phyloP scores from a whole-genome alignment of 2,888 invertebrate species.

The Tubiluchus corallicola region DNA sequence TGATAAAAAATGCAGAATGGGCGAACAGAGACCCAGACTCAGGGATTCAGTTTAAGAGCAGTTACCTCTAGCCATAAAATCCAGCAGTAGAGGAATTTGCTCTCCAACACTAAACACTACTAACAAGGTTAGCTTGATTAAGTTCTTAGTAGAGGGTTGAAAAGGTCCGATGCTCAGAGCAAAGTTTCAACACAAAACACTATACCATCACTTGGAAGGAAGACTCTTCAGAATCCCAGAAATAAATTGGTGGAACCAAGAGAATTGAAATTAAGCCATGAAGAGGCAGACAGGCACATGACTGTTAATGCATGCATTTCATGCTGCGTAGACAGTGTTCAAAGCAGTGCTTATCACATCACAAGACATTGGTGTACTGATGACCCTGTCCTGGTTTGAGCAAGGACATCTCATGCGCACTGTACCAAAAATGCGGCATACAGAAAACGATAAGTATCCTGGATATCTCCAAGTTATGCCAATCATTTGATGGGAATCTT shows the following conservation, averaged over 20 bases:
- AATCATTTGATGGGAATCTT: neutral
- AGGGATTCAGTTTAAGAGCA: conserved; percentile 7
- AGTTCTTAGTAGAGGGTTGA: conserved; percentile 9
- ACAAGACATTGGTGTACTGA: neutral
- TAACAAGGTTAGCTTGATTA: conserved; percentile 8
- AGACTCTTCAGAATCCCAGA: neutral
- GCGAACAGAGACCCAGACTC: neutral
- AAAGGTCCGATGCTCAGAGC: neutral
- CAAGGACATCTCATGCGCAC: neutral
- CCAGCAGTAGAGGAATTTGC: conserved; percentile 10
- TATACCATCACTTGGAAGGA: conserved; percentile 1
- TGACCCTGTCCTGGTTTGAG: neutral
- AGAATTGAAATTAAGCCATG: neutral
- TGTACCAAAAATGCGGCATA: neutral
- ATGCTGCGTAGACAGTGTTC: neutral
- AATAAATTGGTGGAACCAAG: neutral
- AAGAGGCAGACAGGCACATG: neutral
- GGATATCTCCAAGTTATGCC: neutral
- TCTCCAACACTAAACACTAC: neutral
- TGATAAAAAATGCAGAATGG: neutral
- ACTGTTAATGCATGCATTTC: neutral
- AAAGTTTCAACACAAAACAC: neutral
- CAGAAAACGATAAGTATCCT: neutral
- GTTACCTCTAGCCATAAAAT: conserved; percentile 11
- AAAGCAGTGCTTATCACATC: neutral